Percentiles rank a stretch among this genome's conserved stretches.
These are phyloP conservation scores for Ellobius talpinus DNA, from an alignment of 2,113 vertebrate species.

Conservation along the genomic window DNA sequence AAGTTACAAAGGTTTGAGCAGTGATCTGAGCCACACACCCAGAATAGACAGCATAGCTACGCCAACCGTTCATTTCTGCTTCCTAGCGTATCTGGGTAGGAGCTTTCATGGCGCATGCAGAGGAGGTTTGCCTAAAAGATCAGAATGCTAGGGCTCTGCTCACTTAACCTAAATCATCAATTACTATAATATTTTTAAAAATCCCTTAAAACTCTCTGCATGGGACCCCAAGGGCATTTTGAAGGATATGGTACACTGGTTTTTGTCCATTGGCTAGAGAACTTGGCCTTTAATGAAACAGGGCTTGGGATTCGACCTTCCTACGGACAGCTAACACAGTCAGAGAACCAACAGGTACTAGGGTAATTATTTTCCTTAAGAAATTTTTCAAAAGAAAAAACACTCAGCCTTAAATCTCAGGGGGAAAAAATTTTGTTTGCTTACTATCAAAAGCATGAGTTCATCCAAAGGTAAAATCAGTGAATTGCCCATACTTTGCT, in stretches of 20 bases:
- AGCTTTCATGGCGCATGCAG: neutral
- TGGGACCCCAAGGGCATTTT: neutral
- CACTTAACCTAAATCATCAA: constrained; percentile 35
- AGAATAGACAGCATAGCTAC: neutral
- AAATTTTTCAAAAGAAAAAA: constrained; percentile 38
- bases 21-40: neutral
- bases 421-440: neutral
- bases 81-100: neutral
- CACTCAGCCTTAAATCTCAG: constrained; percentile 32
- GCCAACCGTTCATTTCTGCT: neutral
- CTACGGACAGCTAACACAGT: constrained; percentile 22
- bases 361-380: constrained; percentile 44
- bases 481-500: neutral
- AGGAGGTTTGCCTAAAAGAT: constrained; percentile 24
- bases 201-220: neutral
- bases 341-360: neutral
- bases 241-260: neutral
- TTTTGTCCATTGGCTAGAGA: constrained; percentile 30
- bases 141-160: neutral
- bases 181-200: neutral
- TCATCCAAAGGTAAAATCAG: constrained; percentile 74
- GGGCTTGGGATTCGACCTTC: constrained; percentile 33
- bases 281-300: constrained; percentile 27
- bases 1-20: neutral
- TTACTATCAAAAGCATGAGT: constrained; percentile 64